A percentile compares a stretch with the other conserved stretches of the same genome.
These are phyloP conservation scores for Drosophila micromelanica DNA, from an alignment of 1,140 invertebrate species.

Conservation along the genomic window DNA sequence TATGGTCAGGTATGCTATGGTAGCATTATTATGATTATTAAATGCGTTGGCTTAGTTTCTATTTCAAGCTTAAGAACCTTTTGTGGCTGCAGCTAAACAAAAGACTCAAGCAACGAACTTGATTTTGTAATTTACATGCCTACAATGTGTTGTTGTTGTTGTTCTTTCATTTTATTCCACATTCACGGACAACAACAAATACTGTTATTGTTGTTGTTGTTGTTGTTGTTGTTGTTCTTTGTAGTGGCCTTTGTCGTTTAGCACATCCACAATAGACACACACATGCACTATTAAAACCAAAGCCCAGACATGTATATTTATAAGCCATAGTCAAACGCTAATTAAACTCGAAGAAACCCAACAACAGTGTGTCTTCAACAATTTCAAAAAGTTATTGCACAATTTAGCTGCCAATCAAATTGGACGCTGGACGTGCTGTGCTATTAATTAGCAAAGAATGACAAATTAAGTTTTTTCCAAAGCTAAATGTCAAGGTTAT, in stretches of 20 bases:
- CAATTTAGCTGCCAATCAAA: constrained; percentile 75
- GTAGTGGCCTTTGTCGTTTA: constrained; percentile 67
- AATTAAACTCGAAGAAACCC: constrained; percentile 52
- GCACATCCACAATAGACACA: constrained; percentile 41
- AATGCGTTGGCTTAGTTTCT: constrained; percentile 67
- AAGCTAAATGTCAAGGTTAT: constrained; percentile 70
- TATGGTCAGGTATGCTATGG: constrained; percentile 20
- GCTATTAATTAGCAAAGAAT: constrained; percentile 68
- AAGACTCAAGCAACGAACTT: constrained; percentile 78
- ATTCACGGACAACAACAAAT: constrained; percentile 66
- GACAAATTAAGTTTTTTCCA: constrained; percentile 58
- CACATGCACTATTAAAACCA: constrained; percentile 53
- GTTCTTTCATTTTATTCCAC: constrained; percentile 67
- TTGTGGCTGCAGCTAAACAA: constrained; percentile 67
- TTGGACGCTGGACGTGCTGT: constrained; percentile 57
- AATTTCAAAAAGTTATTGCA: constrained; percentile 58
- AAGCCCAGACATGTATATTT: constrained; percentile 58
- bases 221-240: constrained; percentile 13
- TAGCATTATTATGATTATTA: constrained; percentile 37
- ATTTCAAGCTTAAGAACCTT: constrained; percentile 70
- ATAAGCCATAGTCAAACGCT: constrained; percentile 63
- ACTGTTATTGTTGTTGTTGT: not conserved
- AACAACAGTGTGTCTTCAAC: constrained; percentile 50
- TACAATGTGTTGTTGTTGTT: constrained; percentile 32
- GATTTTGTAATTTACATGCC: constrained; percentile 81